These are phyloP conservation scores for Drosophila melanosoma DNA, from an alignment of 2,888 invertebrate genomes.

Conservation along the genomic window DNA sequence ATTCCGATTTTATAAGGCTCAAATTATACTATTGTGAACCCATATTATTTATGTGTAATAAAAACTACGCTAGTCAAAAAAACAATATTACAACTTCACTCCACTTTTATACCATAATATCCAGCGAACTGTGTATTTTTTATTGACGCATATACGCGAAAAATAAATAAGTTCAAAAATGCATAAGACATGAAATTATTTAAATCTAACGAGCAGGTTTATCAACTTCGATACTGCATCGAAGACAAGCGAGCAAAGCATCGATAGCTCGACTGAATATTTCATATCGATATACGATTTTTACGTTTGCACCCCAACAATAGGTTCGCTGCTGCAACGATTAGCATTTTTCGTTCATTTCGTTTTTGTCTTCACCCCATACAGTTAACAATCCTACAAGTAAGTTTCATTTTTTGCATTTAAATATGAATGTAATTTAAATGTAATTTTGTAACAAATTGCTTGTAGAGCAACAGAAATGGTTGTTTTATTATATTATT, in stretches of 20 bases:
- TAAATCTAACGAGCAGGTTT: not conserved
- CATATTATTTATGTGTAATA: conserved; percentile 69
- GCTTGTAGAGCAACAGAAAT: not conserved
- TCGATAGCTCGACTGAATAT: conserved; percentile 5
- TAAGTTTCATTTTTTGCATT: conserved; percentile 58
- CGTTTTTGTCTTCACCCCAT: conserved; percentile 84
- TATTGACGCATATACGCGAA: not conserved
- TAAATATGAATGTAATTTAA: not conserved
- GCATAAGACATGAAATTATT: not conserved
- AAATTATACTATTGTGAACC: conserved; percentile 69
- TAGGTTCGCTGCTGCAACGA: not conserved
- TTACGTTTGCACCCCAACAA: not conserved
- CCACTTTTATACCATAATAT: not conserved
- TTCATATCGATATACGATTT: conserved; percentile 3
- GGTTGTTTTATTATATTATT: not conserved
- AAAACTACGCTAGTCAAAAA: conserved; percentile 73
- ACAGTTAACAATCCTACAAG: conserved; percentile 83
- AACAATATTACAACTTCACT: not conserved
- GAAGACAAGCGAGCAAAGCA: not conserved
- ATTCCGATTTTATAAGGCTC: conserved; percentile 64
- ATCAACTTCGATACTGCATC: not conserved
- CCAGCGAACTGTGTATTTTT: not conserved
- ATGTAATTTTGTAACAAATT: not conserved
- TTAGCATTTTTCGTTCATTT: conserved; percentile 82
- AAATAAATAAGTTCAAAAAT: not conserved